Evolutionary conservation across 2,113 vertebrate genomes (phyloP).

Genomic region (Barnardius zonarius): DNA sequence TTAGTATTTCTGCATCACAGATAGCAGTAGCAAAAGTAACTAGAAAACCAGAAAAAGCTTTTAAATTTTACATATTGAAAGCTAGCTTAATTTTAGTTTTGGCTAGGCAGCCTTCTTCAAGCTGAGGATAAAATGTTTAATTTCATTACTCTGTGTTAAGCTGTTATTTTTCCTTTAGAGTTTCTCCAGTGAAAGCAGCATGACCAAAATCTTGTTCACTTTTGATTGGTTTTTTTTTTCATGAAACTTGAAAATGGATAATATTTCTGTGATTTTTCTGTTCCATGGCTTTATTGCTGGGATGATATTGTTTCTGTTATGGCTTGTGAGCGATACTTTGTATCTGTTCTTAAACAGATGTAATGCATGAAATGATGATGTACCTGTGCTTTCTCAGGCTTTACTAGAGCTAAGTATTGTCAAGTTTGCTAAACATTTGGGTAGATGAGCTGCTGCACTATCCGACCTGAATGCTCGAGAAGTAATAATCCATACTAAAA

Average conservation of each 20-base stretch:
- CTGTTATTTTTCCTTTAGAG: not conserved
- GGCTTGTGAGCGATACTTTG: not conserved
- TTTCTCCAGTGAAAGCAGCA: not conserved
- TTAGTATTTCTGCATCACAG: not conserved
- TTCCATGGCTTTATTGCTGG: not conserved
- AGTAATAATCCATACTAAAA: not conserved
- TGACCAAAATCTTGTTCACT: not conserved
- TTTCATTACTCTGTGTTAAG: slow-evolving; percentile 15
- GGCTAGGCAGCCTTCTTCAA: not conserved
- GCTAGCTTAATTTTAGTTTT: slow-evolving; percentile 18
- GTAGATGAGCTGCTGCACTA: not conserved
- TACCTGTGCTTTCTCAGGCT: not conserved
- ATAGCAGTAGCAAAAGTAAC: not conserved
- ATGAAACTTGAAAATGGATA: not conserved
- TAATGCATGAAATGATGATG: not conserved
- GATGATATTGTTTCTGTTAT: slow-evolving; percentile 23
- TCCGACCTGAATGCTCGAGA: not conserved
- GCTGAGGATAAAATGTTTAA: not conserved
- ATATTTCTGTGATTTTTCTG: slow-evolving; percentile 6
- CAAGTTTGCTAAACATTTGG: not conserved
- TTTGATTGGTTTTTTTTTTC: not conserved
- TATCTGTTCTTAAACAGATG: slow-evolving; percentile 17
- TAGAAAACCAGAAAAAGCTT: not conserved
- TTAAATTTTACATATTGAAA: not conserved
- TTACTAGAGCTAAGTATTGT: not conserved